These are phyloP conservation scores for Diplosoma virens DNA, from an alignment of 23 tunicate genomes.

Conservation along the genomic window DNA sequence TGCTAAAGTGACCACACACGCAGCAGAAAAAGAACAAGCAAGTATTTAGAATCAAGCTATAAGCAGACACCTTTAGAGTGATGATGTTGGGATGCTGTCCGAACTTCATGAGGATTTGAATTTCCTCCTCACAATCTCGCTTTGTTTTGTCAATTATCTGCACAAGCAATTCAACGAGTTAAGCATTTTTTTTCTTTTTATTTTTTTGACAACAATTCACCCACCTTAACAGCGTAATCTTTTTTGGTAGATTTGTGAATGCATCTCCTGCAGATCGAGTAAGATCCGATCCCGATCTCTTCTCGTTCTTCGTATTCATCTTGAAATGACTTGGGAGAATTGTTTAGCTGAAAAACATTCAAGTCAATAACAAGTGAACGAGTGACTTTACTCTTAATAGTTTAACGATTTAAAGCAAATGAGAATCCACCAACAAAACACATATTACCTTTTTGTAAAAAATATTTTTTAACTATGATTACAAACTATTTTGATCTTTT, in stretches of 20 bases:
- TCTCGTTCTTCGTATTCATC: slow-evolving; percentile 88
- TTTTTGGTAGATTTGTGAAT: slow-evolving; percentile 79
- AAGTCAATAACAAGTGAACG: background rate
- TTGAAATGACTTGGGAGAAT: slow-evolving; percentile 71
- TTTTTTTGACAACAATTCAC: background rate
- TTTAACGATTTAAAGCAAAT: background rate
- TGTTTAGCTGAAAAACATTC: slow-evolving; percentile 1
- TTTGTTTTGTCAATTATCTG: slow-evolving; percentile 77
- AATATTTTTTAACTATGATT: no score
- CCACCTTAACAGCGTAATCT: slow-evolving; percentile 93
- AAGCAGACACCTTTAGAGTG: slow-evolving; percentile 74
- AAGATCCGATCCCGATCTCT: slow-evolving; percentile 88
- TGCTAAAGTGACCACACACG: no score
- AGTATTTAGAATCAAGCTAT: no score
- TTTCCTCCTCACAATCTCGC: slow-evolving; percentile 94
- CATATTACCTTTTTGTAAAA: no score
- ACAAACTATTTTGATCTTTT: no score
- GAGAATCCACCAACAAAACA: no score
- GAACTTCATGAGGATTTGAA: slow-evolving; percentile 82
- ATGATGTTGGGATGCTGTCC: slow-evolving; percentile 98
- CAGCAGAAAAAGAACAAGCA: no score
- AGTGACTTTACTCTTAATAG: background rate
- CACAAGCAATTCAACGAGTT: background rate
- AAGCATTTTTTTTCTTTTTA: background rate
- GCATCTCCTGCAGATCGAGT: slow-evolving; percentile 83